Evolutionary conservation across 2,888 invertebrate genomes (phyloP), one percentile per base, ranked within the genome.

Genomic region (Apoderus coryli): DNA sequence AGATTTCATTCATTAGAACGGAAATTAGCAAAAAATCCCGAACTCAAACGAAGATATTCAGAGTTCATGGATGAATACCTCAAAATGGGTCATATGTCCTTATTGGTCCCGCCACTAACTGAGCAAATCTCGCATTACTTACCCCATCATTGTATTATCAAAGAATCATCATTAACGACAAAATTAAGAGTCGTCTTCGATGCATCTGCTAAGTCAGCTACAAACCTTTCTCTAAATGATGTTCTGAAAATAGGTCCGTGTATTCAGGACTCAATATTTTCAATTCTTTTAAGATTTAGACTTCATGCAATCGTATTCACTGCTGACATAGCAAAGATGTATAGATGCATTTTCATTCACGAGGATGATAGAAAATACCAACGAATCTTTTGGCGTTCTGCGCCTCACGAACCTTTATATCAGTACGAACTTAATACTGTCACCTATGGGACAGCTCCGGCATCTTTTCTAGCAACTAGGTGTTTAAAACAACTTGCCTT

Each of bases 251-350:
- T 16, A 4, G 32, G 32, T 16, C 32, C 25, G 7, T 25, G 14
- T 10, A 6, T 31, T 14, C 31, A 31, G 11, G 10, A 10, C 3
- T 24, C 24, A 6, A 10, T 31, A 10, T 14, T 7, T 11, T 10
- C 9, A 5, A n/a, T 31, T 7, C 9, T 31, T 25, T 10, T 32
- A n/a, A 7, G n/a, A 9, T 29, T 16, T 29, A 7, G 32, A 27
- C 7, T 12, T 9, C 15, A 29, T 27, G 9, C n/a, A 3, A 9
- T 29, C 28, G 27, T 14, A 11, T 14, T 32, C 9, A 26, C 32
- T n/a, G 27, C 32, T 4, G 32, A 29, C 16, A 32, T 32, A 19
- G 7, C 7, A n/a, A 11, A 27, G 12, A 32, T 32, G 32, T 32
- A 14, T 13, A 10, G 26, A 3, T 27, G 28, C 16, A 32, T 32